phyloP scores from a whole-genome alignment of 2,113 vertebrate species.

The Rhinoptilus africanus region DNA sequence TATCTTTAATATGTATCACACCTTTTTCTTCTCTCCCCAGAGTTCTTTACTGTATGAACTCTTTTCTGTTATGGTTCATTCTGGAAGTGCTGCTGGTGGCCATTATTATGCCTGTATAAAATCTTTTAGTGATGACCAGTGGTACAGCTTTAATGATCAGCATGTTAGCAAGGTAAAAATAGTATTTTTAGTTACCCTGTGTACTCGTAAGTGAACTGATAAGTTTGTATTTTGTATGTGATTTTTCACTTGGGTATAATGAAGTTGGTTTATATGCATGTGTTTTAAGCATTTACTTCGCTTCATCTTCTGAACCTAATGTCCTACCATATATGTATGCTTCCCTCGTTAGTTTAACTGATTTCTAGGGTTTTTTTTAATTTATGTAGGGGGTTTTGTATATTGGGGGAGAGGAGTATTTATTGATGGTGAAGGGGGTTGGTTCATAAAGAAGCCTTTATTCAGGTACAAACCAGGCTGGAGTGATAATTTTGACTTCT shows the following conservation, averaged over 20 bases:
- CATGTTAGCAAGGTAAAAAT: slow-evolving; percentile 95
- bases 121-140: slow-evolving; percentile 95
- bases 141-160: slow-evolving; percentile 99
- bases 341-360: background rate
- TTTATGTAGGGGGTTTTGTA: background rate
- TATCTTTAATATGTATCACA: background rate
- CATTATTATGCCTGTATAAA: slow-evolving; percentile 99
- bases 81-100: slow-evolving; percentile 95
- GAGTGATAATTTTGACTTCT: background rate
- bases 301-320: background rate
- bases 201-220: background rate
- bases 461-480: background rate
- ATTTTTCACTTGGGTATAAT: background rate
- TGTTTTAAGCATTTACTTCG: background rate
- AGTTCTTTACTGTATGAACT: slow-evolving; percentile 92
- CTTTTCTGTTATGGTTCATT: slow-evolving; percentile 99
- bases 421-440: background rate
- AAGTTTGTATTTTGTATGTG: background rate
- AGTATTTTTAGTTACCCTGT: background rate
- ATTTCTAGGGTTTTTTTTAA: background rate
- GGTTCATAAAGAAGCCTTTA: background rate
- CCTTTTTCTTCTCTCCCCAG: slow-evolving; percentile 68
- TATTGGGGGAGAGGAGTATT: background rate
- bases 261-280: background rate
- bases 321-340: background rate